Conservation (phyloP, 1,140 invertebrate species). For the Leguminivora glycinivorella region DNA sequence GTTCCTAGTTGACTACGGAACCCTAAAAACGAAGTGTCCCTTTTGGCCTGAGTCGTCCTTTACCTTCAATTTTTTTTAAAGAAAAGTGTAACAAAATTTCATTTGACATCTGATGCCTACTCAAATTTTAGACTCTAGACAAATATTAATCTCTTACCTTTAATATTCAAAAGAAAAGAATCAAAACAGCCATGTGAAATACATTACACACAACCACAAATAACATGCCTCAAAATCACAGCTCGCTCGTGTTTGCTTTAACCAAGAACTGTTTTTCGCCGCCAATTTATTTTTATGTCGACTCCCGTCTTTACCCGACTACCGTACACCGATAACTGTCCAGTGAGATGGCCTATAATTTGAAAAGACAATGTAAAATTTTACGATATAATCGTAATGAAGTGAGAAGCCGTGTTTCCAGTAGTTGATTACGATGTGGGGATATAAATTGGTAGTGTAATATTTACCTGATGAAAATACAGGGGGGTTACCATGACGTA, state of each 20-base stretch:
- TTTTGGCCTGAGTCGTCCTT: too few relatives aligned
- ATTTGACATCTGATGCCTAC: too few relatives aligned
- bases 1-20: too few relatives aligned
- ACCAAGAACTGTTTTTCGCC: conserved; percentile 54
- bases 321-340: conserved; percentile 14
- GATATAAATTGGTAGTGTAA: neutral
- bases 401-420: conserved; percentile 25
- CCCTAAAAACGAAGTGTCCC: too few relatives aligned
- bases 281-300: conserved; percentile 50
- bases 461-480: too few relatives aligned
- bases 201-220: conserved; percentile 7
- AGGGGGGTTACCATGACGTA: too few relatives aligned
- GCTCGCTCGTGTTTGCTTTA: conserved; percentile 57
- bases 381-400: conserved; percentile 59
- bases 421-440: neutral
- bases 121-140: too few relatives aligned
- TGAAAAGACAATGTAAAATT: conserved; percentile 59
- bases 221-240: conserved; percentile 40
- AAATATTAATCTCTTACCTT: too few relatives aligned
- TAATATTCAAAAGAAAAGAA: too few relatives aligned
- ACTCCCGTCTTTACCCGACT: conserved; percentile 28
- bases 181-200: too few relatives aligned
- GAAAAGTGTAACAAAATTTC: too few relatives aligned
- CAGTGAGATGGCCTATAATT: conserved; percentile 13
- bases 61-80: too few relatives aligned